Evolutionary conservation across 2,113 vertebrate species (phyloP).

Genomic region (Anarrhichthys ocellatus): DNA sequence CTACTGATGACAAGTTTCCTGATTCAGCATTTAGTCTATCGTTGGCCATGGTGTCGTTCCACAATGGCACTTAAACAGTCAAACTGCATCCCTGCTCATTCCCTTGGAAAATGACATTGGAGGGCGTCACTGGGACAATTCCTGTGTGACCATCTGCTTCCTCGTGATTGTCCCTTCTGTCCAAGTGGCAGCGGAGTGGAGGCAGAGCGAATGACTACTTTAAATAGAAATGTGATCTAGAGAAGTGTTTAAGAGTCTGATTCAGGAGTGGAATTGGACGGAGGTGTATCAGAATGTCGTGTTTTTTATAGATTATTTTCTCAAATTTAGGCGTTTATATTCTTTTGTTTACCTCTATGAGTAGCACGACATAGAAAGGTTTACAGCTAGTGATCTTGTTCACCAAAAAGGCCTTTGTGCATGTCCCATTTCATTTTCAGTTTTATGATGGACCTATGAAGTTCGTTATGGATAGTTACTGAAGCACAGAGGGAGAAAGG

Average conservation of each 20-base stretch:
- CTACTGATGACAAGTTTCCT: neutral
- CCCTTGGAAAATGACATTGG: constrained; percentile 67
- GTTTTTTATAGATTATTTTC: neutral
- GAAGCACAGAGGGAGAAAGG: constrained; percentile 23
- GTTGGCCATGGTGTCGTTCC: constrained; percentile 10
- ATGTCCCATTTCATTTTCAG: constrained; percentile 33
- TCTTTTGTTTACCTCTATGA: neutral
- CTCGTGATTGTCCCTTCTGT: constrained; percentile 69
- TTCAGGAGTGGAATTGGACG: constrained; percentile 3
- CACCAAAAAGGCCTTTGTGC: neutral
- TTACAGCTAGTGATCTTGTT: neutral
- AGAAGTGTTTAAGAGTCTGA: neutral
- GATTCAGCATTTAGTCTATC: neutral
- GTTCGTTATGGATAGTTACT: constrained; percentile 48
- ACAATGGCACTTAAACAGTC: constrained; percentile 55
- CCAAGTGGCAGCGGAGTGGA: constrained; percentile 58
- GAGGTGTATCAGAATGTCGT: constrained; percentile 13
- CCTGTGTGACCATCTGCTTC: constrained; percentile 78
- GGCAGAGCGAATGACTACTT: constrained; percentile 41
- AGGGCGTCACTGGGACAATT: constrained; percentile 61
- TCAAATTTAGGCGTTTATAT: neutral
- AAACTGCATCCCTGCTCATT: constrained; percentile 59
- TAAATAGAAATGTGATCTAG: constrained; percentile 31
- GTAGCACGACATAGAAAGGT: neutral
- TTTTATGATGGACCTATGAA: constrained; percentile 40